Evolutionary conservation across 23 tunicate genomes (phyloP).

Genomic region (Pegea sp.): DNA sequence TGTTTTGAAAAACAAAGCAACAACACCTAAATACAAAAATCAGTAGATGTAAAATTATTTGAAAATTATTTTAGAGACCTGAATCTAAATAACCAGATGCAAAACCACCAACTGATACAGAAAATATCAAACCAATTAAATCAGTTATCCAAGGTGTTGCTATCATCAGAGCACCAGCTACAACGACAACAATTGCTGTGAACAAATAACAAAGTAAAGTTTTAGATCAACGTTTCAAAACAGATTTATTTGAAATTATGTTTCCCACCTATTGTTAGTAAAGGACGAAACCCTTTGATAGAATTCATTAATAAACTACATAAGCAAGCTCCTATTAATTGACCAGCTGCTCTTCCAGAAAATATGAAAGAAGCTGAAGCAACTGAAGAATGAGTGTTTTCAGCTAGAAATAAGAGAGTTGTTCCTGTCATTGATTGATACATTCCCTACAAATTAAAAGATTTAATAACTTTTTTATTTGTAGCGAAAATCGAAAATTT

Average conservation of each 20-base stretch:
- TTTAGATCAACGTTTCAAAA: too few relatives aligned
- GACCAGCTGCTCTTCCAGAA: slow-evolving; percentile 81
- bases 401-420: slow-evolving; percentile 58
- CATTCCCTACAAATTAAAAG: too few relatives aligned
- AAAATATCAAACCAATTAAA: slow-evolving; percentile 25
- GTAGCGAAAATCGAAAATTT: too few relatives aligned
- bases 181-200: slow-evolving; percentile 32
- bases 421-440: background rate
- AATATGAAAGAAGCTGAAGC: slow-evolving; percentile 41
- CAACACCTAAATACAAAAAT: too few relatives aligned
- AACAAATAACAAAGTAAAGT: too few relatives aligned
- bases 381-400: slow-evolving; percentile 45
- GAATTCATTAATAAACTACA: slow-evolving; percentile 26
- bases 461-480: too few relatives aligned
- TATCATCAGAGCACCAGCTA: slow-evolving; percentile 47
- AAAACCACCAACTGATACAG: slow-evolving; percentile 31
- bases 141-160: slow-evolving; percentile 58
- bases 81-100: slow-evolving; percentile 58
- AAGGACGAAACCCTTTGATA: slow-evolving; percentile 3
- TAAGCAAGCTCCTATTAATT: slow-evolving; percentile 28
- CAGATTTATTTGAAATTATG: too few relatives aligned
- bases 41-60: too few relatives aligned
- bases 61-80: too few relatives aligned
- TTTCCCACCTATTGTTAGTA: slow-evolving; percentile 8
- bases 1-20: background rate